phyloP scores from a whole-genome alignment of 2,797 vertebrate species.

The Myotis pilosus region DNA sequence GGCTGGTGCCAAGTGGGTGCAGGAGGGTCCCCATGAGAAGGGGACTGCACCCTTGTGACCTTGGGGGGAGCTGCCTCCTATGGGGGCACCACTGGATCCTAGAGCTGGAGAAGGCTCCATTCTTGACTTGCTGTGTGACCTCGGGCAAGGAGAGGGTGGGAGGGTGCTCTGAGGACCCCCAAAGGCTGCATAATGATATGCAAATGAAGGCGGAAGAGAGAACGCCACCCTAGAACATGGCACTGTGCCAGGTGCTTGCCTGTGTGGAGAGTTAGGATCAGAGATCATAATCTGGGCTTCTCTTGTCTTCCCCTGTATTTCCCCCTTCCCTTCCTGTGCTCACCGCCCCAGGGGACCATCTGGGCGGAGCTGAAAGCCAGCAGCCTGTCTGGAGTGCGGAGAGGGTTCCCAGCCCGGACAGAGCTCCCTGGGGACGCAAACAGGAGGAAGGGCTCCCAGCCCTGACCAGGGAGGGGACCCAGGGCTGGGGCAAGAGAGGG shows the following conservation, averaged over 20 bases:
- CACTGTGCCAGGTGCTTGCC: neutral
- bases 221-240: neutral
- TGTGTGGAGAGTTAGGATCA: neutral
- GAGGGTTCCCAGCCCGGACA: neutral
- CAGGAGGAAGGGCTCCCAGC: neutral
- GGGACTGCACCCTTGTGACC: neutral
- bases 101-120: neutral
- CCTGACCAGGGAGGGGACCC: neutral
- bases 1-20: rapidly evolving
- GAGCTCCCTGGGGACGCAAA: neutral
- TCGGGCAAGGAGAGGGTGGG: neutral
- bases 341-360: neutral
- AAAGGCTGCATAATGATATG: neutral
- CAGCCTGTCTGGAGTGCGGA: too few species aligned
- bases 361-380: rapidly evolving
- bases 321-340: neutral
- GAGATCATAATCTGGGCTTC: neutral
- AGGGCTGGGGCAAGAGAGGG: neutral
- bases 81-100: neutral
- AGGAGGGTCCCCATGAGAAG: neutral
- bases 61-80: rapidly evolving
- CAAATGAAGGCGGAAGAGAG: neutral
- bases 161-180: neutral
- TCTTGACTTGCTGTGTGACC: neutral
- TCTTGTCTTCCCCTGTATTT: neutral